Base-by-base conservation (phyloP, 2,797 vertebrate species). In the Poecilia velifera region DNA sequence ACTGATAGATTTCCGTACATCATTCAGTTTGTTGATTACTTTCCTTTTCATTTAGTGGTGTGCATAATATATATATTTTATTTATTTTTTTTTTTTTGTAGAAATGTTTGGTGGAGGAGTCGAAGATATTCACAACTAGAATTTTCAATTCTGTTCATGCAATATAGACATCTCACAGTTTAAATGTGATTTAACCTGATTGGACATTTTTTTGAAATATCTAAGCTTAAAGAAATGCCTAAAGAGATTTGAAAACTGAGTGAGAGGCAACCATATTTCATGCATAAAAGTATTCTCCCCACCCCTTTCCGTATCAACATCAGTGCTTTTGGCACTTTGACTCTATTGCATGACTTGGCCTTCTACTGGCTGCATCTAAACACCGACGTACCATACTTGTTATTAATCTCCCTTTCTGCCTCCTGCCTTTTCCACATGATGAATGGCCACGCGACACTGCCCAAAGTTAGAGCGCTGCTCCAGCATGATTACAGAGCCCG, bases 311-410 rank as follows among this genome's bases (percentile, higher is more conserved):
- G 82, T 75, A 89, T 93, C 91, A 89, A 78, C 82, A 88, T 86
- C 72, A 90, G 84, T 84, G 84, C 82, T 76, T 83, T 78, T 91
- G 89, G 85, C 90, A 86, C 86, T 9, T 31, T 43, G 74, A 82
- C 87, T 85, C 78, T 36, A 73, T 82, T 76, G 76, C 80, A 78
- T 88, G 89, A 91, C 92, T 91, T 84, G 82, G 82, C 87, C 90
- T 83, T 86, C 80, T 88, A 90, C 84, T 87, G 90, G 85, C 84
- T 85, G 91, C 86, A 89, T 93, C 93, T 89, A 93, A 94, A 95
- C 90, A 93, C 89, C 87, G 89, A 92, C 93, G 16, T 95, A 95
- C 95, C 95, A 93, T 90, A 94, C 89, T 94, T 91, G 92, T 94
- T 95, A 96, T 96, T 95, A 95, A 95, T 95, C 94, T 94, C 89